These are phyloP conservation scores for Apodemia mormo DNA, from an alignment of 2,888 invertebrate species.

Conservation along the genomic window DNA sequence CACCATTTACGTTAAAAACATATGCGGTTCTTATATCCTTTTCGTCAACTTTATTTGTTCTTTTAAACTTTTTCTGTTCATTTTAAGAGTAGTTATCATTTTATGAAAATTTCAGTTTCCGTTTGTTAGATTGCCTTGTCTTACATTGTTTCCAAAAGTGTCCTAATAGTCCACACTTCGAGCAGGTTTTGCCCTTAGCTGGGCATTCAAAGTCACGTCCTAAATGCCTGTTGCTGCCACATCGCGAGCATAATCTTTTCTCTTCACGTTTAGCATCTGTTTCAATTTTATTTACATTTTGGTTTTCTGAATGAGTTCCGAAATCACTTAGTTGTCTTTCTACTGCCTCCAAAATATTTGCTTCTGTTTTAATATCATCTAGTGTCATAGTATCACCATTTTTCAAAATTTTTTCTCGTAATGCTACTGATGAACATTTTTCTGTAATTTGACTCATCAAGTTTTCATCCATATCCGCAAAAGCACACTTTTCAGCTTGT, in stretches of 20 bases:
- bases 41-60: slow-evolving; percentile 17
- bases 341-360: slow-evolving; percentile 31
- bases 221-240: slow-evolving; percentile 1
- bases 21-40: not conserved
- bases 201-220: slow-evolving; percentile 13
- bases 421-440: slow-evolving; percentile 22
- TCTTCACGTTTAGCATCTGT: not conserved
- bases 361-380: slow-evolving; percentile 27
- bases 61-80: not conserved
- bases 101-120: no score
- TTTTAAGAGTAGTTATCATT: no score
- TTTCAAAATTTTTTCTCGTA: slow-evolving; percentile 32
- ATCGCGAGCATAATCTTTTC: slow-evolving; percentile 10
- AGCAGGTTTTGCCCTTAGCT: slow-evolving; percentile 21
- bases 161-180: slow-evolving; percentile 19
- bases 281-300: not conserved
- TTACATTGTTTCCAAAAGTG: slow-evolving; percentile 24
- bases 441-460: slow-evolving; percentile 31
- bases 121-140: not conserved
- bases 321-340: slow-evolving; percentile 19
- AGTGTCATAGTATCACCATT: slow-evolving; percentile 29
- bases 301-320: slow-evolving; percentile 8
- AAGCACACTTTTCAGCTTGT: slow-evolving; percentile 31
- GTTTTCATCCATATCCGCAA: slow-evolving; percentile 27
- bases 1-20: no score